Conservation (phyloP, 2,113 vertebrate genomes). For the Antechinus flavipes region DNA sequence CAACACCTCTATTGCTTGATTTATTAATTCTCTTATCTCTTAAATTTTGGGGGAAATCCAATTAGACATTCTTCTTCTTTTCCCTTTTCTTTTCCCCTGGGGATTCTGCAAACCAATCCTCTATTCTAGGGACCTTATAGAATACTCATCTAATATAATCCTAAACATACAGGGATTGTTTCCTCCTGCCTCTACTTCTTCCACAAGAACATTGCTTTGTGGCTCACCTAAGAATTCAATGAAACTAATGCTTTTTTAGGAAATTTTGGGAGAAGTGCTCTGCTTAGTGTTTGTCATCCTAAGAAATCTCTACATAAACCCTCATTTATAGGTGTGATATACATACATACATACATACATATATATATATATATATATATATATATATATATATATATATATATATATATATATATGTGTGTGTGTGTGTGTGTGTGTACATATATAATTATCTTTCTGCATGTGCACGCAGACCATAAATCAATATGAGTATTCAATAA, state of each 20-base stretch:
- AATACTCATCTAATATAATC: constrained; percentile 30
- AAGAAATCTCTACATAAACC: constrained; percentile 27
- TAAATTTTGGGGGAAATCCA: background rate
- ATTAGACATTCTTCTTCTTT: background rate
- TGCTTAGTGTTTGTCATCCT: constrained; percentile 36
- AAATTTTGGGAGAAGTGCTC: constrained; percentile 29
- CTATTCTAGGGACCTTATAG: constrained; percentile 19
- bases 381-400: constrained; percentile 21
- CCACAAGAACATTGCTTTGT: constrained; percentile 44
- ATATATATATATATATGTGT: constrained; percentile 18
- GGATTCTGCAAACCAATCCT: constrained; percentile 13
- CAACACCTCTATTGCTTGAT: background rate
- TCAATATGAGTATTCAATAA: constrained; percentile 71
- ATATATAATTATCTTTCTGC: constrained; percentile 30
- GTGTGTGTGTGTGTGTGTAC: background rate
- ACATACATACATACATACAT: background rate
- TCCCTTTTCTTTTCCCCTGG: background rate
- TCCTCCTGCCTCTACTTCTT: background rate
- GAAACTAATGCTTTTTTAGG: constrained; percentile 13
- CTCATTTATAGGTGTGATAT: constrained; percentile 48
- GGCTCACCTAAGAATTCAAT: constrained; percentile 20
- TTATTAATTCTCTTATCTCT: constrained; percentile 5
- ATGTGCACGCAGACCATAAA: constrained; percentile 66
- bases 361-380: background rate
- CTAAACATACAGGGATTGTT: background rate